Evolutionary conservation across 2,888 invertebrate genomes (phyloP), one percentile per base, ranked within the genome.

Genomic region (Latheticus oryzae): DNA sequence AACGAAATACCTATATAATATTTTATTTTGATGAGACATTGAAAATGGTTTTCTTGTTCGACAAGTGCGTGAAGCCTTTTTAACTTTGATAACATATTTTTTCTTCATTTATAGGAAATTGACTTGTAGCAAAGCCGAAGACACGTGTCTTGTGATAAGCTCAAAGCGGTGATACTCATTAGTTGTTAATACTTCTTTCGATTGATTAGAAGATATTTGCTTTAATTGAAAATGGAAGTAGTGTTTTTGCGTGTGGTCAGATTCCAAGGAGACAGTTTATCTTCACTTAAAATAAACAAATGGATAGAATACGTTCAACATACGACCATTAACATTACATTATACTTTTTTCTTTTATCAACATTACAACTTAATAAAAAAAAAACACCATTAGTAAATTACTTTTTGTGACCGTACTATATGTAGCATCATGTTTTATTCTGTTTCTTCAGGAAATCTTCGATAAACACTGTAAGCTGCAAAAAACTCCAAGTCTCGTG

Each of bases 21-120:
- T 45, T 45, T 30, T 19, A 45, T 45, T 45, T 30, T 15, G 28
- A 23, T 40, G 23, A 5, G 23, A 38, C 13, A 37, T 15, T 21
- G 42, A 19, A 42, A 40, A 26, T 23, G 42, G 12, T 38, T 38
- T 38, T 28, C 28, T 5, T 8, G 2, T 2, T 8, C n/a, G n/a
- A n/a, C n/a, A n/a, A n/a, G n/a, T n/a, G n/a, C n/a, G n/a, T n/a
- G n/a, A n/a, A n/a, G n/a, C n/a, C n/a, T n/a, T n/a, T n/a, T n/a
- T n/a, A n/a, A n/a, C n/a, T n/a, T n/a, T n/a, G n/a, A n/a, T n/a
- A n/a, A n/a, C n/a, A n/a, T n/a, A n/a, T n/a, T n/a, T n/a, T n/a
- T n/a, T n/a, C n/a, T 28, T 38, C 21, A 9, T 21, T 38, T 38
- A 38, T 19, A 19, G 32, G 15, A 8, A 28, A 38, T 11, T 23